These are phyloP conservation scores for Fregetta grallaria DNA, from an alignment of 2,113 vertebrate genomes.

Conservation along the genomic window DNA sequence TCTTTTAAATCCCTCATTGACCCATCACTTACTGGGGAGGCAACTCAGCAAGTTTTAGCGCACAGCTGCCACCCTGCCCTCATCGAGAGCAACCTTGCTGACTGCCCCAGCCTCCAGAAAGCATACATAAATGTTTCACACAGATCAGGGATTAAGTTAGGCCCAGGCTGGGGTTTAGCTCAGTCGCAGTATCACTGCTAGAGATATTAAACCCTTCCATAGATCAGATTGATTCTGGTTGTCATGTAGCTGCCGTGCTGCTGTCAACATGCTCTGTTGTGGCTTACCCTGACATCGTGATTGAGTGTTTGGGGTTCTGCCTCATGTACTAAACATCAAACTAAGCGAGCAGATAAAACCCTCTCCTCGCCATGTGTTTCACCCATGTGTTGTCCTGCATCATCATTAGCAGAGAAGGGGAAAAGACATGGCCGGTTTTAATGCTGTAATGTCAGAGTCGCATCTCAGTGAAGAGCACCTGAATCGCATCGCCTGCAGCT, in stretches of 20 bases:
- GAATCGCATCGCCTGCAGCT: background rate
- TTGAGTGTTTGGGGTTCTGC: background rate
- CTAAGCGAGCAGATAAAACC: background rate
- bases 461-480: background rate
- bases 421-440: accelerated
- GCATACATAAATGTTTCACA: background rate
- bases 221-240: background rate
- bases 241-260: background rate
- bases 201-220: background rate
- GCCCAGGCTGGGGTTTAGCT: background rate
- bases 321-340: background rate
- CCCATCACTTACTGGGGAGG: background rate
- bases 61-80: background rate
- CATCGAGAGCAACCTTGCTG: accelerated
- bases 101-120: background rate
- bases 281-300: background rate
- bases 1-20: background rate
- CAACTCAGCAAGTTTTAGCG: background rate
- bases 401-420: background rate
- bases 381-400: background rate
- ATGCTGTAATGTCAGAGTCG: accelerated
- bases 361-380: background rate
- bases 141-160: background rate
- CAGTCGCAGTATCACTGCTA: background rate
- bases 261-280: background rate